A percentile compares a stretch with the other conserved stretches of the same genome.
Evolutionary conservation across 30 jellyfish, hydroid and myxozoan species (phyloP).

Genomic region (Pelagia noctiluca): DNA sequence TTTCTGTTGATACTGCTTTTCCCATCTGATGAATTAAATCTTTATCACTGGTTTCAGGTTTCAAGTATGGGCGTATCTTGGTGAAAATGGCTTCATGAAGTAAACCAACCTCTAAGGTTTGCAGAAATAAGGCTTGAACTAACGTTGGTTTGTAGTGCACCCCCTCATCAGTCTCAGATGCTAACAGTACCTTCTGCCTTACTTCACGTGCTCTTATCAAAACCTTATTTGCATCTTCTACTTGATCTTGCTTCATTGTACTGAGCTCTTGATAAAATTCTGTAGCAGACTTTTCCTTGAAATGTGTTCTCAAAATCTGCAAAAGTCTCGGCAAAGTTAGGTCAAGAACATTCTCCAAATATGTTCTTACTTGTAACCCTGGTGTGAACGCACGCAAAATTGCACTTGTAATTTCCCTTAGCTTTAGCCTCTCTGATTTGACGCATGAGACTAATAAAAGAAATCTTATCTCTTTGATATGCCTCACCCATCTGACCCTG

Average conservation of each 20-base stretch:
- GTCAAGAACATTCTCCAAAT: slow-evolving; percentile 41
- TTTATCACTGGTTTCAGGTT: slow-evolving; percentile 24
- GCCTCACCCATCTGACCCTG: slow-evolving; percentile 71
- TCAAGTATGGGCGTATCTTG: slow-evolving; percentile 27
- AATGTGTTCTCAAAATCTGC: slow-evolving; percentile 57
- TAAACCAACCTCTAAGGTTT: slow-evolving; percentile 55
- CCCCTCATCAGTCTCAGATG: slow-evolving; percentile 51
- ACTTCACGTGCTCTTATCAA: slow-evolving; percentile 39
- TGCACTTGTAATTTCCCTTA: slow-evolving; percentile 49
- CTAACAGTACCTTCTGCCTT: slow-evolving; percentile 58
- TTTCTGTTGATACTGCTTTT: background rate
- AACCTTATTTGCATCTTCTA: slow-evolving; percentile 38
- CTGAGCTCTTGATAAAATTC: slow-evolving; percentile 46
- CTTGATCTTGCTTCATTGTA: slow-evolving; percentile 36
- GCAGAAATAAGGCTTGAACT: slow-evolving; percentile 62
- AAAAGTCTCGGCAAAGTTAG: slow-evolving; percentile 29
- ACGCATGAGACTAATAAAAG: slow-evolving; percentile 41
- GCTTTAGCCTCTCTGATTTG: slow-evolving; percentile 51
- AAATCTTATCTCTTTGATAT: slow-evolving; percentile 21
- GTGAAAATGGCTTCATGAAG: slow-evolving; percentile 25
- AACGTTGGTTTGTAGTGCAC: slow-evolving; percentile 30
- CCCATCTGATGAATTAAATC: slow-evolving; percentile 25
- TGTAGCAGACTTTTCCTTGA: slow-evolving; percentile 65
- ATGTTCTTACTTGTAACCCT: slow-evolving; percentile 45
- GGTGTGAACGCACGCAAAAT: slow-evolving; percentile 52